Conservation (phyloP, 1,140 invertebrate genomes). For the Bombus sibiricus region DNA sequence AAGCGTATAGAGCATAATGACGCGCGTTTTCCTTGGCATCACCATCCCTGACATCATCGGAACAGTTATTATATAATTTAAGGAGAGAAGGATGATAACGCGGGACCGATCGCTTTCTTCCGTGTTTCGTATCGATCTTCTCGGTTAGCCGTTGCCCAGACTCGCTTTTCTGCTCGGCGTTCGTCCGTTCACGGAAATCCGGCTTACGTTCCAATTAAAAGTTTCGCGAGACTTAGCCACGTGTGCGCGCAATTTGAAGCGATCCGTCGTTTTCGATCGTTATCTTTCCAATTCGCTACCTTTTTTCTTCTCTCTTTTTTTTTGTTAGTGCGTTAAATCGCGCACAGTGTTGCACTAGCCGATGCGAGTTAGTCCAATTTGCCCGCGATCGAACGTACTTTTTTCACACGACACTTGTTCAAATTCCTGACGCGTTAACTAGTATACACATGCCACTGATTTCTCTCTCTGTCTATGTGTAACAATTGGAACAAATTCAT, state of each 20-base stretch:
- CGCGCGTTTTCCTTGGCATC: not conserved
- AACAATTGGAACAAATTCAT: not conserved
- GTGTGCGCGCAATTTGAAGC: slow-evolving; percentile 31
- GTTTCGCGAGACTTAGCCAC: slow-evolving; percentile 23
- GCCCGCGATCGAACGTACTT: not conserved
- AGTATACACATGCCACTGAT: not conserved
- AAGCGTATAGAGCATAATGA: not conserved
- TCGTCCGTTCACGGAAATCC: not conserved
- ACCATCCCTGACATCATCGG: not conserved
- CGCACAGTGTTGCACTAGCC: not conserved
- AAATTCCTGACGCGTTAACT: not conserved
- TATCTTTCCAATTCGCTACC: not conserved
- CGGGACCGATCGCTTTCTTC: not conserved
- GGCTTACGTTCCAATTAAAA: slow-evolving; percentile 55
- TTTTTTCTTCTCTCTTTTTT: not conserved
- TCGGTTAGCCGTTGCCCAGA: not conserved
- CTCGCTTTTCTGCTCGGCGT: not conserved
- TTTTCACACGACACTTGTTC: not conserved
- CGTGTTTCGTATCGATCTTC: slow-evolving; percentile 19
- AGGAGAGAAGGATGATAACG: no score
- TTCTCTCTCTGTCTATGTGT: not conserved
- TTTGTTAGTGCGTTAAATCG: not conserved
- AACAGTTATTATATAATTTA: not conserved
- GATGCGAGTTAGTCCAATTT: slow-evolving; percentile 16
- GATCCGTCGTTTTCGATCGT: slow-evolving; percentile 28